Evolutionary conservation across 2,888 invertebrate genomes (phyloP).

Genomic region (Odontothrips loti): DNA sequence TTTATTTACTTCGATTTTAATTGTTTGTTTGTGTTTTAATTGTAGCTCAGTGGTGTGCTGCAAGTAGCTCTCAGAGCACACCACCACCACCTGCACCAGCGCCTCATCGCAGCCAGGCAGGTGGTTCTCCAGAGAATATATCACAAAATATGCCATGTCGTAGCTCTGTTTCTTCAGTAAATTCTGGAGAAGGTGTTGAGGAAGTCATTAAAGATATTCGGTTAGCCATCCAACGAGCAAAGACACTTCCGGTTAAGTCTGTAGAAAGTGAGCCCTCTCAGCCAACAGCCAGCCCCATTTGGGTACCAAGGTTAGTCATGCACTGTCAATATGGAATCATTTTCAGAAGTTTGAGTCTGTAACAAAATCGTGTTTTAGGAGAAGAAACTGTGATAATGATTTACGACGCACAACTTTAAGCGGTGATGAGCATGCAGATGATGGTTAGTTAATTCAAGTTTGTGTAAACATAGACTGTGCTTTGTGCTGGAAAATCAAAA

Average conservation of each 20-base stretch:
- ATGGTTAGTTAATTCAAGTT: neutral
- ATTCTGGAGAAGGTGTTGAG: conserved; percentile 46
- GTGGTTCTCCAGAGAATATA: conserved; percentile 38
- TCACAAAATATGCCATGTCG: neutral
- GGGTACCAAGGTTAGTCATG: conserved; percentile 60
- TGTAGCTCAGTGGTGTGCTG: conserved; percentile 28
- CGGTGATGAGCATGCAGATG: conserved; percentile 41
- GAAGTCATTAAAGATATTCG: conserved; percentile 80
- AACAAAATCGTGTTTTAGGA: conserved; percentile 49
- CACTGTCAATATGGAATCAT: conserved; percentile 28
- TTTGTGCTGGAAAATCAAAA: neutral
- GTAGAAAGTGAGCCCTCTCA: conserved; percentile 50
- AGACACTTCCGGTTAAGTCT: conserved; percentile 57
- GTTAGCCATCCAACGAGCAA: conserved; percentile 69
- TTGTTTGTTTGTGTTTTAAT: neutral
- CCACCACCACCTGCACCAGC: conserved; percentile 68
- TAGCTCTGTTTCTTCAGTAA: neutral
- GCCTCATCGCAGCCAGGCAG: conserved; percentile 57
- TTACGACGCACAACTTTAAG: conserved; percentile 35
- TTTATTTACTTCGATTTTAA: conserved; percentile 21
- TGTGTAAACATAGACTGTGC: neutral
- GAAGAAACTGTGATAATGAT: conserved; percentile 40
- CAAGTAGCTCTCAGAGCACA: conserved; percentile 34
- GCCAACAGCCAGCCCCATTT: conserved; percentile 59
- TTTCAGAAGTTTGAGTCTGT: conserved; percentile 23